These are phyloP conservation scores for Idaea dimidiata DNA, from an alignment of 2,888 invertebrate genomes.

Conservation along the genomic window DNA sequence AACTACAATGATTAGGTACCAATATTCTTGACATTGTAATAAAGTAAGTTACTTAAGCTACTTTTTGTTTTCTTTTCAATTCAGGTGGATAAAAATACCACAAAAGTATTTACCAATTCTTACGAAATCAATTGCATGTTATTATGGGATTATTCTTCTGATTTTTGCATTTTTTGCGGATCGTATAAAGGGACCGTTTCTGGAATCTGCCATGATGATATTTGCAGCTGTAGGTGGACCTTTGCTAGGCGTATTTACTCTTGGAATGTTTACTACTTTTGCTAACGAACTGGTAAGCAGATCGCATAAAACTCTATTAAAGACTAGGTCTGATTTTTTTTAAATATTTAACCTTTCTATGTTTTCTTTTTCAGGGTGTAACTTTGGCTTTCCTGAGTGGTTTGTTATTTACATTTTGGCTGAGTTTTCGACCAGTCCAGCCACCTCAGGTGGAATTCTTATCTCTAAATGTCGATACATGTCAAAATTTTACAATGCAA, in stretches of 20 bases:
- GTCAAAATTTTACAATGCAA: conserved; percentile 53
- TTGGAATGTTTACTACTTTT: conserved; percentile 90
- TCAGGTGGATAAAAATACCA: conserved; percentile 58
- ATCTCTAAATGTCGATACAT: conserved; percentile 82
- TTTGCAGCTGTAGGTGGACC: conserved; percentile 94
- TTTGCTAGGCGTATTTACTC: conserved; percentile 89
- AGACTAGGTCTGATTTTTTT: background rate
- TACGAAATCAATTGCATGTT: conserved; percentile 85
- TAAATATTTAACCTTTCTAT: background rate
- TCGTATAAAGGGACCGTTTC: conserved; percentile 86
- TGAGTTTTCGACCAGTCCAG: conserved; percentile 91
- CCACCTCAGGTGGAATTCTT: conserved; percentile 77
- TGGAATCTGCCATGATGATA: conserved; percentile 91
- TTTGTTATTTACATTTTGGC: conserved; percentile 87
- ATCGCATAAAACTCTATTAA: background rate
- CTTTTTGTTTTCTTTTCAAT: conserved; percentile 5
- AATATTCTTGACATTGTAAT: background rate
- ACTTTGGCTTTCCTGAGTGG: conserved; percentile 83
- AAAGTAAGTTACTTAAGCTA: background rate
- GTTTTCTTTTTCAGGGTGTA: conserved; percentile 82
- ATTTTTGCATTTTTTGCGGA: conserved; percentile 91
- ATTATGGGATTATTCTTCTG: conserved; percentile 88
- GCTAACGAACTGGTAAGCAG: conserved; percentile 84
- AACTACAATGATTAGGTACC: conserved; percentile 1
- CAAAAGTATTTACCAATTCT: conserved; percentile 68